Base-by-base conservation (phyloP, 2,888 invertebrate genomes). In the Sinopyrophorus schimmeli region DNA sequence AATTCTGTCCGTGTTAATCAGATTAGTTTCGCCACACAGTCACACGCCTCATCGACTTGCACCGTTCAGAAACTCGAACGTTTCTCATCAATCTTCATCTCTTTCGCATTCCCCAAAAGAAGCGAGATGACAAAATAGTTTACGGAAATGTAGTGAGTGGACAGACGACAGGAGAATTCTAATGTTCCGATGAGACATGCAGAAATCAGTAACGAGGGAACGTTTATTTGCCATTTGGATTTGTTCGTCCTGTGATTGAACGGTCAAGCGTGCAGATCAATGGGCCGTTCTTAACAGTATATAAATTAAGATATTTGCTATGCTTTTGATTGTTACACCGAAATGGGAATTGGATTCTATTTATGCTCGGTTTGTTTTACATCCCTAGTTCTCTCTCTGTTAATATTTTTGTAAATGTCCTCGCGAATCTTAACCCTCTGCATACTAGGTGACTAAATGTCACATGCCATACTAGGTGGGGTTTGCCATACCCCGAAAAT, bases 21-120 rank as follows among this genome's bases (percentile, higher is more conserved):
- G 63, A 65, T 72, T 71, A 68, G 65, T 54, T 60, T 61, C 64
- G 70, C 70, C 67, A 63, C 68, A 67, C 66, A 65, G 70, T 70
- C 69, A 66, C 70, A 70, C 70, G 71, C 68, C 66, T 67, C 70
- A 68, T 69, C 67, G 64, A 66, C 62, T 49, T 32, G 43, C 43
- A 20, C 16, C 39, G 42, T 39, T 52, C 43, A 24, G 28, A 12
- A 38, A 42, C 26, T 42, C 34, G 14, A n/a, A 20, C 18, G 30
- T 28, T 47, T 18, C 43, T 39, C 52, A 52, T 47, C 52, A 43
- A 42, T 47, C 48, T 42, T 44, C 47, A 27, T 49, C 54, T 47
- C 46, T 55, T 49, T 44, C 40, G 28, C 18, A 47, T 52, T 43
- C 42, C 23, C 14, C 17, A 21, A 34, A 47, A 28, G 18, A 27